A percentile compares a stretch with the other conserved stretches of the same genome.
Conservation (phyloP, 1,140 invertebrate genomes). For the Calycopis cecrops region DNA sequence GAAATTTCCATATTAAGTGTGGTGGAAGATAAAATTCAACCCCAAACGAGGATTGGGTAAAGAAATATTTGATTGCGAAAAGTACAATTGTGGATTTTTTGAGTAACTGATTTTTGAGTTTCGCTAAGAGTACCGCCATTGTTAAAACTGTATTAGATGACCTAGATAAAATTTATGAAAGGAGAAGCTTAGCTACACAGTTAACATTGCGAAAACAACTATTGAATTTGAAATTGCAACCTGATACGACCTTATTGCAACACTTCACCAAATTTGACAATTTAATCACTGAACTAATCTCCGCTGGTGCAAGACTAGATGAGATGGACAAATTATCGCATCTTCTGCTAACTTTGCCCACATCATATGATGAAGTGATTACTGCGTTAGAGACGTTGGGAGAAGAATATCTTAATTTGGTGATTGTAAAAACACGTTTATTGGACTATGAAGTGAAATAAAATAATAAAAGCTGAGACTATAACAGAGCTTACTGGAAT, state of each 20-base stretch:
- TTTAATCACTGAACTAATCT: conserved; percentile 48
- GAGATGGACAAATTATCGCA: no score
- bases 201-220: conserved; percentile 49
- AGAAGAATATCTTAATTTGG: not conserved
- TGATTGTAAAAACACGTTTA: conserved; percentile 1
- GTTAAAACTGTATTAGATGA: not conserved
- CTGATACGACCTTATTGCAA: conserved; percentile 40
- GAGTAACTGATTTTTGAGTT: conserved; percentile 4
- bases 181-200: conserved; percentile 54
- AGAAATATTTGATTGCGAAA: conserved; percentile 5
- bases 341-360: conserved; percentile 3
- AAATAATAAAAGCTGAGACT: not conserved
- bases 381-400: not conserved
- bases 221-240: conserved; percentile 46
- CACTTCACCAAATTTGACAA: conserved; percentile 55
- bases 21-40: not conserved
- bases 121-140: not conserved
- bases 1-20: not conserved
- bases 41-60: not conserved
- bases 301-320: conserved; percentile 35
- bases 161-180: conserved; percentile 52
- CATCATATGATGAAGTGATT: conserved; percentile 1
- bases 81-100: conserved; percentile 7
- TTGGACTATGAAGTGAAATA: conserved; percentile 1
- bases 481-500: not conserved